Base-by-base conservation (phyloP, 2,113 vertebrate species). In the Eidolon helvum region DNA sequence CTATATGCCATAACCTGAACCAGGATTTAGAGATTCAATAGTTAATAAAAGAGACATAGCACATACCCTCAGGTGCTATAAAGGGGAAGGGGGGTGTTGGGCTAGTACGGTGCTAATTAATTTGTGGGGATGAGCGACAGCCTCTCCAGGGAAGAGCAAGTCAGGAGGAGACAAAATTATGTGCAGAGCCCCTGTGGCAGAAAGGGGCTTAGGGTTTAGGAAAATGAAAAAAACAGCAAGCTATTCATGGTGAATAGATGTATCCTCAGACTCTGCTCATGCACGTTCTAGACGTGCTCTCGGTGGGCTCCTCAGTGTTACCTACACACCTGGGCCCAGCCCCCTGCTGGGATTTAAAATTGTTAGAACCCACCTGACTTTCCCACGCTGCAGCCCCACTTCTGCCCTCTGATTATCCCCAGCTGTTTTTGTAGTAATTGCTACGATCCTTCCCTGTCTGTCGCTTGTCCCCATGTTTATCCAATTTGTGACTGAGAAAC, bases 371-470 rank as follows among this genome's bases (percentile, higher is more conserved):
- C 10, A 43, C 4, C 4, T 55, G 35, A 18, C 19, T 83, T 91
- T 89, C 3, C 43, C 26, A 40, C 1, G 33, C 10, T 28, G 5
- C 4, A 69, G 3, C 24, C 8, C 3, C 26, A 30, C 10, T 0
- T 10, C 59, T 57, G 26, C 4, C 9, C 10, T 50, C 1, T 11
- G 2, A 4, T 75, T 57, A 28, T 6, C 14, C 21, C 1, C 28
- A 8, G 7, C 9, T 53, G 15, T 30, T 45, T 65, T 38, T 61
- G 21, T 35, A 63, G 53, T 33, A 78, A 63, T 40, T 10, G 1
- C 3, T 10, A n/a, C 74, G 22, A 4, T 40, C 4, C n/a, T 45
- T 24, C 28, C 7, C 50, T 40, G 4, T 30, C 22, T n/a, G 10
- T 28, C 77, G 12, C 15, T 74, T 15, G 8, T 65, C 8, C 11